These are phyloP conservation scores for Wiebesia pumilae DNA, from an alignment of 1,140 invertebrate genomes.

Conservation along the genomic window DNA sequence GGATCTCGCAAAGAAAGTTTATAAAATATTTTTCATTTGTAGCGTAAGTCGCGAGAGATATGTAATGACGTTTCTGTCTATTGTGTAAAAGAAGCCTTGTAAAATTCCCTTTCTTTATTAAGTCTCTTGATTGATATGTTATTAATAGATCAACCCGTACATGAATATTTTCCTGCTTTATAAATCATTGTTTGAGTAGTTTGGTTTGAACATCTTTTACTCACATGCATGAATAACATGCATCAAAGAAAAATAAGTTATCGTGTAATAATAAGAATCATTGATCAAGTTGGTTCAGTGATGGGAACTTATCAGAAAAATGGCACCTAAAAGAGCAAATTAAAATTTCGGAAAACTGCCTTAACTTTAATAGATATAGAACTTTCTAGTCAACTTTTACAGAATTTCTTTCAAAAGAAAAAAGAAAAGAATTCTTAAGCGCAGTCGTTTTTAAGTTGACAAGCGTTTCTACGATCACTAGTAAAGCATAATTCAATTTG, in stretches of 20 bases:
- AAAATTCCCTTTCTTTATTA: background rate
- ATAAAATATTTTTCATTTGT: background rate
- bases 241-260: background rate
- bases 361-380: background rate
- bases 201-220: background rate
- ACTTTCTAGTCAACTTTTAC: background rate
- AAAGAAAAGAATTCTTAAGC: background rate
- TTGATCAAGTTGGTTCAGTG: background rate
- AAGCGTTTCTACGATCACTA: background rate
- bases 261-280: slow-evolving; percentile 10
- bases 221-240: background rate
- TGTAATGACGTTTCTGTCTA: background rate
- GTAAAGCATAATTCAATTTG: background rate
- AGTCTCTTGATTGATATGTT: too few relatives aligned
- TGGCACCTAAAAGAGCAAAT: background rate
- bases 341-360: slow-evolving; percentile 16
- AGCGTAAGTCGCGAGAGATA: background rate
- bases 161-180: background rate
- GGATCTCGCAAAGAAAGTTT: background rate
- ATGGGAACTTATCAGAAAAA: background rate
- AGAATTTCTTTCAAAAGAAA: background rate
- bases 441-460: background rate
- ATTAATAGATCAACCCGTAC: background rate
- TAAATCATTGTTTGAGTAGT: background rate
- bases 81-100: background rate